phyloP scores from a whole-genome alignment of 2,113 vertebrate genomes.

The Chiloscyllium plagiosum region DNA sequence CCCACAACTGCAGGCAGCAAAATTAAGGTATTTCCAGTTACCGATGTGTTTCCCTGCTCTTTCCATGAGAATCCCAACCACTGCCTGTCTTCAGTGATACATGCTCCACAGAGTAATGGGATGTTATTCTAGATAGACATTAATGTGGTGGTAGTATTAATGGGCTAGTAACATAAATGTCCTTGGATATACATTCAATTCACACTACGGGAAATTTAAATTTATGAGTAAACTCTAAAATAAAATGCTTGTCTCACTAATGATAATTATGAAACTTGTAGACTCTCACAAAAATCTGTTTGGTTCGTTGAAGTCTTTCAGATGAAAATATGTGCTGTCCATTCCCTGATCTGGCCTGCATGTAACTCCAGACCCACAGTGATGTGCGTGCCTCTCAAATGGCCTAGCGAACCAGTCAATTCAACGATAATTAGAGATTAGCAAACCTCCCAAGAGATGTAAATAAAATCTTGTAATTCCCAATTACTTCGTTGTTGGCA shows the following conservation, averaged over 20 bases:
- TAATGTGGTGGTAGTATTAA: background rate
- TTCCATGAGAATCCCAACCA: background rate
- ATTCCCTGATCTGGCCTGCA: background rate
- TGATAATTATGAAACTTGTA: background rate
- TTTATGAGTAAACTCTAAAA: background rate
- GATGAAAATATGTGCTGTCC: too few relatives aligned
- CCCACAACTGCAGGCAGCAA: constrained; percentile 94
- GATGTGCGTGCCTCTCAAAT: background rate
- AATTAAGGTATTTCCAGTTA: constrained; percentile 75
- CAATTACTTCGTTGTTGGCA: background rate
- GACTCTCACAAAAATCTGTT: background rate
- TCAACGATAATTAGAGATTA: background rate
- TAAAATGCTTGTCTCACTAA: background rate
- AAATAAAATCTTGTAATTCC: background rate
- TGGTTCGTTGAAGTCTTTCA: background rate
- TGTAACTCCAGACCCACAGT: background rate
- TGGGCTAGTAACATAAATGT: background rate
- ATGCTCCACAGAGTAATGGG: background rate
- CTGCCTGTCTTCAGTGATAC: background rate
- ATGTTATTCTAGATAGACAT: background rate
- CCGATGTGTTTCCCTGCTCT: background rate
- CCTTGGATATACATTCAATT: background rate
- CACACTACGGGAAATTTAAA: background rate
- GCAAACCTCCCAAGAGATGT: background rate
- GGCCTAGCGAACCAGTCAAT: background rate